Conservation (phyloP, 1,140 invertebrate species). For the Drosophila baimaii region DNA sequence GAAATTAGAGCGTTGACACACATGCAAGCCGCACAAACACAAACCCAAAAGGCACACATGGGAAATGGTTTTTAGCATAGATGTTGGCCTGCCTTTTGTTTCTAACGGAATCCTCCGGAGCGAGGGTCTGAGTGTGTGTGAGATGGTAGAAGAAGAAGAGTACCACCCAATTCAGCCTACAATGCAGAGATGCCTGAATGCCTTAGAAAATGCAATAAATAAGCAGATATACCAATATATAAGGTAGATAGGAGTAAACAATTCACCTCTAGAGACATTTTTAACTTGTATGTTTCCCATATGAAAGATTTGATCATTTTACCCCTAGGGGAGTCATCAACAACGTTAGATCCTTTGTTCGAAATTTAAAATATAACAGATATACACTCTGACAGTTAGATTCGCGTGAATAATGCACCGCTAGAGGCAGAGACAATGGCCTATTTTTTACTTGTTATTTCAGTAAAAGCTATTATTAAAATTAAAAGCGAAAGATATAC, state of each 20-base stretch:
- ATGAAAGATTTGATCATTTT: not conserved
- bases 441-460: not conserved
- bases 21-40: slow-evolving; percentile 27
- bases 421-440: not conserved
- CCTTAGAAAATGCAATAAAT: slow-evolving; percentile 21
- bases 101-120: slow-evolving; percentile 29
- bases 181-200: slow-evolving; percentile 25
- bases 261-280: slow-evolving; percentile 4
- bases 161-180: slow-evolving; percentile 31
- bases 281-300: not conserved
- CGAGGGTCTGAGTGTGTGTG: slow-evolving; percentile 3
- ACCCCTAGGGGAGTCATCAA: not conserved
- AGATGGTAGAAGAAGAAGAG: slow-evolving; percentile 1
- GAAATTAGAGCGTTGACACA: slow-evolving; percentile 49
- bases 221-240: not conserved
- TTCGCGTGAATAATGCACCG: not conserved
- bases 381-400: not conserved
- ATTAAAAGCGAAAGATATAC: no score
- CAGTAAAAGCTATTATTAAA: no score
- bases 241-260: slow-evolving; percentile 2
- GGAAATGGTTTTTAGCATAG: slow-evolving; percentile 45
- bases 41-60: slow-evolving; percentile 32
- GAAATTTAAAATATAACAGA: not conserved
- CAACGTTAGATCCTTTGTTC: not conserved
- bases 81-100: slow-evolving; percentile 40